Evolutionary conservation across 1,140 invertebrate species (phyloP).

Genomic region (Drosophila tristis): DNA sequence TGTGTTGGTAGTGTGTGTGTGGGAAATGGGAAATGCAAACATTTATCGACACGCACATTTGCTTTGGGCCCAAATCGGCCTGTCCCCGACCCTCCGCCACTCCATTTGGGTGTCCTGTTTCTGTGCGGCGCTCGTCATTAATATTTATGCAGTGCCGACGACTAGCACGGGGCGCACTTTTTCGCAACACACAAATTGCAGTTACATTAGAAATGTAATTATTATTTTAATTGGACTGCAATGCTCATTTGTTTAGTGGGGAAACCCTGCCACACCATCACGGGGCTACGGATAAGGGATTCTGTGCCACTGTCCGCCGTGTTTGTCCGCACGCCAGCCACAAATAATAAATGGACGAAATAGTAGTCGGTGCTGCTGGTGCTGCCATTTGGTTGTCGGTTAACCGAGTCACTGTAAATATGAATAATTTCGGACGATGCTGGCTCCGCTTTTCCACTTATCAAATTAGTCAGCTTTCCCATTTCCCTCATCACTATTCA

Average conservation of each 20-base stretch:
- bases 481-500: not conserved
- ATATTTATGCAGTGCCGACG: slow-evolving; percentile 70
- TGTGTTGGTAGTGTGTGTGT: slow-evolving; percentile 32
- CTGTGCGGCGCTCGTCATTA: slow-evolving; percentile 65
- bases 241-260: slow-evolving; percentile 63
- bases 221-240: slow-evolving; percentile 82
- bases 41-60: slow-evolving; percentile 78
- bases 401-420: slow-evolving; percentile 73
- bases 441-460: slow-evolving; percentile 10
- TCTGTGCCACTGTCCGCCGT: not conserved
- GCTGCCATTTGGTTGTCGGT: slow-evolving; percentile 62
- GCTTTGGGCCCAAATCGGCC: slow-evolving; percentile 33
- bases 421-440: slow-evolving; percentile 57
- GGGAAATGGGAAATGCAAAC: slow-evolving; percentile 60
- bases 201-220: slow-evolving; percentile 83
- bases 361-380: too few relatives aligned
- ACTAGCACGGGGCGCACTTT: slow-evolving; percentile 51
- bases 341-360: slow-evolving; percentile 75
- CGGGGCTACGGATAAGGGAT: not conserved
- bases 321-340: slow-evolving; percentile 42
- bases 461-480: slow-evolving; percentile 43
- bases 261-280: too few relatives aligned
- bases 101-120: slow-evolving; percentile 18
- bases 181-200: slow-evolving; percentile 61
- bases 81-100: not conserved